Percentiles rank a stretch among this genome's conserved stretches.
Evolutionary conservation across 2,888 invertebrate species (phyloP).

Genomic region (Drosophila buzzatii): DNA sequence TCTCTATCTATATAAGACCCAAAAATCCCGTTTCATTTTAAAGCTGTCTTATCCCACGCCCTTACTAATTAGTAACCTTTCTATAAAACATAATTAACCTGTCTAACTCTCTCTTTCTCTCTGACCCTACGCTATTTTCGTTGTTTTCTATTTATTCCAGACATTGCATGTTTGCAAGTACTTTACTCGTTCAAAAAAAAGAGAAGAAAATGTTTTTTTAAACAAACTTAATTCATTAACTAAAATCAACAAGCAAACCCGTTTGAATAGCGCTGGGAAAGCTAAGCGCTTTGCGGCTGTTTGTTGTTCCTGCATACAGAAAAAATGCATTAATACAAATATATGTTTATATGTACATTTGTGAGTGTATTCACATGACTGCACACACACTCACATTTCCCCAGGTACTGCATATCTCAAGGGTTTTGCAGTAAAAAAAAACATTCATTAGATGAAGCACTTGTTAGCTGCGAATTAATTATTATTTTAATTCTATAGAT

Average conservation of each 20-base stretch:
- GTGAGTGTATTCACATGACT: constrained; percentile 21
- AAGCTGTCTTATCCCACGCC: constrained; percentile 12
- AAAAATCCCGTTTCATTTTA: constrained; percentile 6
- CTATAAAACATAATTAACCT: constrained; percentile 26
- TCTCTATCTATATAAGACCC: too few species aligned
- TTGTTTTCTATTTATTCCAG: constrained; percentile 21
- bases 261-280: background rate
- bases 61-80: constrained; percentile 35
- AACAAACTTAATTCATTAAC: constrained; percentile 72
- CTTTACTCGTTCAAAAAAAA: constrained; percentile 22
- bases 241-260: constrained; percentile 49
- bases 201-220: constrained; percentile 33
- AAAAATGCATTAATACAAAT: constrained; percentile 61
- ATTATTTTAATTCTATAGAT: background rate
- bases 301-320: constrained; percentile 34
- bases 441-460: constrained; percentile 6
- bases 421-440: constrained; percentile 1
- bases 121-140: background rate
- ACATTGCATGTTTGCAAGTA: constrained; percentile 66
- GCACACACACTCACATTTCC: constrained; percentile 17
- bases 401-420: constrained; percentile 8
- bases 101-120: background rate
- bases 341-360: background rate
- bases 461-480: background rate
- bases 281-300: background rate